These are phyloP conservation scores for Epinotia brunnichana DNA, from an alignment of 2,888 invertebrate species.

Conservation along the genomic window DNA sequence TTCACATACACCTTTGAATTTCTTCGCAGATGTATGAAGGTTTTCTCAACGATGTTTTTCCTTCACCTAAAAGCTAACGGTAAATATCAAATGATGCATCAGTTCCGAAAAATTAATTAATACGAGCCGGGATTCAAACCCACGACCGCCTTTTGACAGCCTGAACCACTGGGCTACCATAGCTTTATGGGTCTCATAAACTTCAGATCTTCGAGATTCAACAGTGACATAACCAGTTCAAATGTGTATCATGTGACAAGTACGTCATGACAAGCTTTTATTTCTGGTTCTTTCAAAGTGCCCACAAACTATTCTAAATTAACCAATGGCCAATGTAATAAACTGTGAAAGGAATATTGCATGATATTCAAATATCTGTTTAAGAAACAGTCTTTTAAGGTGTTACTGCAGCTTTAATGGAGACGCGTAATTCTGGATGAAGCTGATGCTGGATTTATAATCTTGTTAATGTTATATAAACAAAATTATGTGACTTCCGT, in stretches of 20 bases:
- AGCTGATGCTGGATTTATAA: not conserved
- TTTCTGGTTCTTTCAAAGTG: not conserved
- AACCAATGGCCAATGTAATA: not conserved
- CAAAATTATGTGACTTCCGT: not conserved
- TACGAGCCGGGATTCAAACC: too few species aligned
- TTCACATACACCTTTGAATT: too few species aligned
- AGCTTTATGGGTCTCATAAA: too few species aligned
- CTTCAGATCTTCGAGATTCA: too few species aligned
- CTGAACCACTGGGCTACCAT: too few species aligned
- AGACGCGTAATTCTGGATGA: slow-evolving; percentile 9
- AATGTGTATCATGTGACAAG: not conserved
- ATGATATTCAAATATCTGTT: slow-evolving; percentile 14
- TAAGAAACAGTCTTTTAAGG: slow-evolving; percentile 16
- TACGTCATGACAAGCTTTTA: not conserved
- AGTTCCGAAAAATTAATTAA: too few species aligned
- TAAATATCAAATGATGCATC: too few species aligned
- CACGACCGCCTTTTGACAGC: too few species aligned
- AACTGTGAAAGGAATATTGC: not conserved
- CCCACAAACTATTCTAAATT: not conserved
- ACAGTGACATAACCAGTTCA: too few species aligned
- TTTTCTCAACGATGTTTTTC: too few species aligned
- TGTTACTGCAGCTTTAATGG: slow-evolving; percentile 30
- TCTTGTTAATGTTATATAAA: slow-evolving; percentile 2
- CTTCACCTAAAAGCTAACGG: too few species aligned
- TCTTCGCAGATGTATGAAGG: too few species aligned